Evolutionary conservation across 2,888 invertebrate genomes (phyloP), one percentile per base, ranked within the genome.

Genomic region (Orthonevra nobilis): DNA sequence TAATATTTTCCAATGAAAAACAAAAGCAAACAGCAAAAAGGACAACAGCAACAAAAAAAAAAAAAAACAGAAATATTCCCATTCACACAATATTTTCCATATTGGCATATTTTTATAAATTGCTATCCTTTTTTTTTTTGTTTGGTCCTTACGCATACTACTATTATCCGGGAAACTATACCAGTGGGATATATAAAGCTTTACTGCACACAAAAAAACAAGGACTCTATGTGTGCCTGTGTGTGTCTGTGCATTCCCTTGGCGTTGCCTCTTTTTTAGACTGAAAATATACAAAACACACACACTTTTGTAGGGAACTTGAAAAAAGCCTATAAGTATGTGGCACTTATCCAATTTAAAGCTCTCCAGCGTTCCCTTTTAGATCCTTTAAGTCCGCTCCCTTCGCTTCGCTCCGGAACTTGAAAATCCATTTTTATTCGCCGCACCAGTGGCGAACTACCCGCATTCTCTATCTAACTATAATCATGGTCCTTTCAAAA

Each of bases 71-170:
- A 69, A 28, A 56, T 63, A 69, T n/a, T 69, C 64, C 73, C 68
- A 69, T 68, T 74, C 81, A 74, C 61, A 68, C 73, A 81, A 74
- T 81, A 81, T 81, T 74, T 74, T 69, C 68, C 81, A 81, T 73
- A 81, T 81, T 81, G 81, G 81, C 81, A 74, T 81, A 73, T 81
- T 81, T 81, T 81, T 69, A 81, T 69, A 74, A 81, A 63, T 81
- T 81, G 81, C 68, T 73, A 40, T 56, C 32, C 63, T 44, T 56
- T 56, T 66, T 75, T 40, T 54, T 15, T 38, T 23, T 52, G 23
- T 14, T 34, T 44, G 34, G n/a, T 10, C 9, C 40, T 34, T 7
- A 30, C 28, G 30, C 54, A 26, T 12, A 12, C 36, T n/a, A 15
- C 23, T 23, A 23, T 23, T 5, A 5, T 4, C 3, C 7, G 44